Percentiles rank a stretch among this genome's conserved stretches.
These are phyloP conservation scores for Dipodomys merriami DNA, from an alignment of 2,113 vertebrate genomes.

Conservation along the genomic window DNA sequence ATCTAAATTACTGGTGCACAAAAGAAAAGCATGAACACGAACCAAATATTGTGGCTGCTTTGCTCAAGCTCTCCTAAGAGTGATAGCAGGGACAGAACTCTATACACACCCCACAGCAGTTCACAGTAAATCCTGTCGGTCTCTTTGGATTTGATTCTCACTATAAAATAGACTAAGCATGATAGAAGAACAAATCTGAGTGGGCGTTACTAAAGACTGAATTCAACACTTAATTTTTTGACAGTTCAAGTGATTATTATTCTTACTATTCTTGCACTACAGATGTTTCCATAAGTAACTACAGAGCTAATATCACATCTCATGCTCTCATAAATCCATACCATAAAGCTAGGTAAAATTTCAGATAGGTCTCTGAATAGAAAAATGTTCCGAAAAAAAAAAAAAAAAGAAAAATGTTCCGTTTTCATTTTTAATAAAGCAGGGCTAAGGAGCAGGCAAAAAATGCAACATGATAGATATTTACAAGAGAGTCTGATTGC, in stretches of 20 bases:
- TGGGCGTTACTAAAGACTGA: not conserved
- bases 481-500: not conserved
- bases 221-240: not conserved
- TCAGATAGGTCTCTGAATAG: slow-evolving; percentile 7
- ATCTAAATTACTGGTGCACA: slow-evolving; percentile 51
- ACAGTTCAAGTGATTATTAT: slow-evolving; percentile 11
- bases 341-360: not conserved
- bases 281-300: slow-evolving; percentile 10
- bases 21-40: slow-evolving; percentile 57
- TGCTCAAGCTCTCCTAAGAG: slow-evolving; percentile 70
- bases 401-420: not conserved
- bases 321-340: not conserved
- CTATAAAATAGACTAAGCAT: slow-evolving; percentile 23
- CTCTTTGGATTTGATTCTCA: slow-evolving; percentile 55
- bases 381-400: not conserved
- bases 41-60: slow-evolving; percentile 19
- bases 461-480: not conserved
- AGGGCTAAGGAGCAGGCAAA: not conserved
- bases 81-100: slow-evolving; percentile 36
- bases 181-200: not conserved
- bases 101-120: not conserved
- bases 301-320: slow-evolving; percentile 3
- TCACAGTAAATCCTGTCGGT: slow-evolving; percentile 38
- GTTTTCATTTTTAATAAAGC: not conserved
- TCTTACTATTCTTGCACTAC: slow-evolving; percentile 37